These are phyloP conservation scores for Tetraneura akinire DNA, from an alignment of 1,140 invertebrate species.

Conservation along the genomic window DNA sequence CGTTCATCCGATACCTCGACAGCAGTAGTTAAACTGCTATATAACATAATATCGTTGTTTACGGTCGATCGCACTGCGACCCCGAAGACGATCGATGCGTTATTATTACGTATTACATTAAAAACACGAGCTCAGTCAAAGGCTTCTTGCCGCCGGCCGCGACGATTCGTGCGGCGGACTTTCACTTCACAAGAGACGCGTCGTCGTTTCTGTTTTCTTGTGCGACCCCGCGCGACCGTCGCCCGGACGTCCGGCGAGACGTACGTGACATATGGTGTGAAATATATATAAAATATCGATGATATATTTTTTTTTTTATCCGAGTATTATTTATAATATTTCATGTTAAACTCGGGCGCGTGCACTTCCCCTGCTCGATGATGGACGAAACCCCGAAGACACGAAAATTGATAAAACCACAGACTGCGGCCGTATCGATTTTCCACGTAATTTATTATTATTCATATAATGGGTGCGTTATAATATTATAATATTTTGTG, in stretches of 20 bases:
- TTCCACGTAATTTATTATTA: conserved; percentile 22
- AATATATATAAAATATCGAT: too few species aligned
- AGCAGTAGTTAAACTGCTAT: neutral
- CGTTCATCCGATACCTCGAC: conserved; percentile 7
- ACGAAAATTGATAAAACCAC: neutral
- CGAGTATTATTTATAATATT: too few species aligned
- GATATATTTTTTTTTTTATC: too few species aligned
- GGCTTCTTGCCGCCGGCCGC: neutral
- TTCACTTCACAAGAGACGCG: conserved; percentile 10
- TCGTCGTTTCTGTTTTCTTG: neutral
- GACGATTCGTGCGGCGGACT: neutral
- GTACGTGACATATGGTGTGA: neutral
- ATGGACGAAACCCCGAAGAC: neutral
- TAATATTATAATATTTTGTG: neutral
- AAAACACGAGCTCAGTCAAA: too few species aligned
- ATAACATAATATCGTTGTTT: conserved; percentile 3
- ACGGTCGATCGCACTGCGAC: conserved; percentile 2
- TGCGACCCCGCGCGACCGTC: neutral
- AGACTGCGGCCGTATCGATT: conserved; percentile 32
- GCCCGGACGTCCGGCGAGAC: neutral
- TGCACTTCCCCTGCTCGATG: neutral
- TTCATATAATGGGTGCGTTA: too few species aligned
- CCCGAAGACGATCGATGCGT: neutral
- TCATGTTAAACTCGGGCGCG: neutral
- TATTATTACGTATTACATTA: too few species aligned